phyloP scores from a whole-genome alignment of 2,797 vertebrate species.

The Poecilia velifera region DNA sequence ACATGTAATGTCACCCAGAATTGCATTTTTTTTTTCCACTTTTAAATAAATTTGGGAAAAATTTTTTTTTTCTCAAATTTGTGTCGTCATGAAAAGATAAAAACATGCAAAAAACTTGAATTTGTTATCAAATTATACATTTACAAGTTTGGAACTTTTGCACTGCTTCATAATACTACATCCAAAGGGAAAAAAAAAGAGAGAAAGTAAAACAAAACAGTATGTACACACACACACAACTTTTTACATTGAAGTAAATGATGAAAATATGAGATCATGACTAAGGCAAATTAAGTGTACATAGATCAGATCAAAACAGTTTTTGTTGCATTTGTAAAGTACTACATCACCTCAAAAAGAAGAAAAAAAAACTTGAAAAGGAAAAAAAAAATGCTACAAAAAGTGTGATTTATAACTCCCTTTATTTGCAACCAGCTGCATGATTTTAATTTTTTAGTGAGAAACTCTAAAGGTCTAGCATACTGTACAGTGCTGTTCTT shows the following conservation, averaged over 20 bases:
- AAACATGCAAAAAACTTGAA: constrained; percentile 99
- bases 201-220: constrained; percentile 87
- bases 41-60: constrained; percentile 94
- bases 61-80: constrained; percentile 82
- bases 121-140: constrained; percentile 96
- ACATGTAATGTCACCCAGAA: constrained; percentile 90
- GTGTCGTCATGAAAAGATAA: constrained; percentile 95
- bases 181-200: constrained; percentile 78
- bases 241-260: constrained; percentile 97
- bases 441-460: constrained; percentile 88
- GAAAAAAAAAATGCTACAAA: constrained; percentile 83
- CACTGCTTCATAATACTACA: constrained; percentile 94
- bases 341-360: constrained; percentile 86
- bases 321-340: constrained; percentile 86
- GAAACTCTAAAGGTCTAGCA: constrained; percentile 89
- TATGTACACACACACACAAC: constrained; percentile 92
- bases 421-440: constrained; percentile 96
- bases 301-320: constrained; percentile 91
- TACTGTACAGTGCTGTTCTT: constrained; percentile 89
- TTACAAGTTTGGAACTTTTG: constrained; percentile 94
- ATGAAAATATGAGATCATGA: constrained; percentile 89
- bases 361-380: constrained; percentile 26
- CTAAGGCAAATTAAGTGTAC: constrained; percentile 91
- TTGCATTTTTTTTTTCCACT: constrained; percentile 83
- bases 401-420: constrained; percentile 94